Evolutionary conservation across 1,140 invertebrate species (phyloP), one percentile per base, ranked within the genome.

Genomic region (Achroia grisella): DNA sequence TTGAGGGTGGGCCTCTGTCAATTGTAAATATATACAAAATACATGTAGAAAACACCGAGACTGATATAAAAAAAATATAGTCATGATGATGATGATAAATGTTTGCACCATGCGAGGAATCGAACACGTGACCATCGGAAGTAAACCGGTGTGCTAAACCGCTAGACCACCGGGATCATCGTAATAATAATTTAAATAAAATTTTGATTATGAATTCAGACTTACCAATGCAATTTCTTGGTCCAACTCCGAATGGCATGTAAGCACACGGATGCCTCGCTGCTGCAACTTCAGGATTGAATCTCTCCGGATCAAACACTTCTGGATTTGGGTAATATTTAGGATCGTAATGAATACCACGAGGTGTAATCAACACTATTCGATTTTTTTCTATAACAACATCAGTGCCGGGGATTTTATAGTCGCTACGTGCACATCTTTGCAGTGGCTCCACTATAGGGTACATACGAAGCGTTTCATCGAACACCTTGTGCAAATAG

Each of bases 391-490:
- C 65, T 9, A 91, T 71, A 0, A 75, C 71, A 1, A 87, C 54
- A 13, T 87, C 69, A 0, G 74, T 86, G 1, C 79, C 79, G 6
- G 84, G 63, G 15, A 91, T 65, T 45, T 81, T 85, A 48, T 89
- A 91, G 29, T 87, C 70, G 42, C 75, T 69, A 34, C 71, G 80
- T 1, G 87, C 85, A 11, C 76, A 70, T 30, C 90, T 75, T 54
- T 87, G 66, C 2, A 91, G 45, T 8, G 86, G 61, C 0, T 86
- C 67, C 17, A 87, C 82, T 1, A 90, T 81, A 0, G 90, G 87
- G 57, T 90, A 89, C 53, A 87, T 83, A 1, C 91, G 74, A 13
- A 92, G 67, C 2, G 90, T 90, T 77, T 90, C 68, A 27, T 54
- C 46, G 33, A 71, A 64, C 4, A 55, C 53, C 55, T 53, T 50